phyloP scores from a whole-genome alignment of 2,888 invertebrate species.

The Sisyra terminalis region DNA sequence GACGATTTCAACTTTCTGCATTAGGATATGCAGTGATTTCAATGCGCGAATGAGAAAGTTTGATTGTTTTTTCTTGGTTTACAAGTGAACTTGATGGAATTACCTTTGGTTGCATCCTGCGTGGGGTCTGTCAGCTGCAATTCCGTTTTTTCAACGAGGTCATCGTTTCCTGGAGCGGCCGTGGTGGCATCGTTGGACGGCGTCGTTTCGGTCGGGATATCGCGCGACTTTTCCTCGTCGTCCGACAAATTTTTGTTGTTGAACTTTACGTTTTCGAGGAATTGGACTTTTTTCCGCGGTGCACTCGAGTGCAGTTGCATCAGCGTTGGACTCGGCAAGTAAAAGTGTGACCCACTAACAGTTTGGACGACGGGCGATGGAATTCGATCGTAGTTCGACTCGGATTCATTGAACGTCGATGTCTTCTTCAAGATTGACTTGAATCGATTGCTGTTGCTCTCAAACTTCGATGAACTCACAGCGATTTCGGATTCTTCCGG shows the following conservation, averaged over 20 bases:
- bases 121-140: no score
- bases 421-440: constrained; percentile 38
- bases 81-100: no score
- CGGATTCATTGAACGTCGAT: constrained; percentile 24
- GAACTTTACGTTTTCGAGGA: constrained; percentile 30
- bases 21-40: no score
- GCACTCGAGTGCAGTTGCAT: constrained; percentile 12
- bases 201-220: constrained; percentile 6
- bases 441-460: constrained; percentile 17
- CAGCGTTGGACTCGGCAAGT: constrained; percentile 37
- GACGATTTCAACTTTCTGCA: no score
- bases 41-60: no score
- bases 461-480: constrained; percentile 14
- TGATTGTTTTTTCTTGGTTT: no score
- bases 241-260: no score
- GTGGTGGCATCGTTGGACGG: constrained; percentile 11
- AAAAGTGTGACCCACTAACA: constrained; percentile 37
- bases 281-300: constrained; percentile 53
- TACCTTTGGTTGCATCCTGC: no score
- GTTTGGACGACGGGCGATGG: constrained; percentile 17
- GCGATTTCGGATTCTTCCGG: neutral
- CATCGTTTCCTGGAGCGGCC: neutral
- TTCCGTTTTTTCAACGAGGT: neutral
- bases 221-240: constrained; percentile 11
- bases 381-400: constrained; percentile 14